A percentile compares a stretch with the other conserved stretches of the same genome.
Evolutionary conservation across 2,888 invertebrate species (phyloP).

Genomic region (Euclidia mi): DNA sequence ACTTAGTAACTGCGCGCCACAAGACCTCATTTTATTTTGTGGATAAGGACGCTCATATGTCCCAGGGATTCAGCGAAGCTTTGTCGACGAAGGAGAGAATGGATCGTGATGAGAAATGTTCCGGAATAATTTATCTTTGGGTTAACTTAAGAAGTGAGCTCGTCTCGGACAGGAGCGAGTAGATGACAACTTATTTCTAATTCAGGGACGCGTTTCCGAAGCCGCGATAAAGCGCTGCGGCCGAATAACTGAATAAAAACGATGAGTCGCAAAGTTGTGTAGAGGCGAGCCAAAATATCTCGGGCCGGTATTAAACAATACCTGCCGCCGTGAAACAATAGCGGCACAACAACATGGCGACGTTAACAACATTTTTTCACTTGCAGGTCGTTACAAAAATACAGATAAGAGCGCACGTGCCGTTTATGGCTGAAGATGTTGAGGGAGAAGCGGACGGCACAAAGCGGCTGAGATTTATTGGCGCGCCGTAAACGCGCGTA

Average conservation of each 20-base stretch:
- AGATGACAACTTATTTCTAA: slow-evolving; percentile 81
- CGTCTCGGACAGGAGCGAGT: slow-evolving; percentile 72
- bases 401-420: slow-evolving; percentile 81
- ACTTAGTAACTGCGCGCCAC: slow-evolving; percentile 74
- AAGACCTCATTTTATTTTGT: slow-evolving; percentile 80
- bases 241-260: slow-evolving; percentile 82
- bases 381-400: slow-evolving; percentile 78
- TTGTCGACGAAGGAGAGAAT: slow-evolving; percentile 82
- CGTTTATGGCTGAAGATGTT: slow-evolving; percentile 82
- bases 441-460: slow-evolving; percentile 76
- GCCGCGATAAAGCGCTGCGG: slow-evolving; percentile 73
- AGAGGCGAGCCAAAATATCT: slow-evolving; percentile 61
- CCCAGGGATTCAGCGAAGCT: slow-evolving; percentile 80
- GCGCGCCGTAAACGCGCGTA: slow-evolving; percentile 75
- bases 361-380: slow-evolving; percentile 77
- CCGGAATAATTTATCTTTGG: slow-evolving; percentile 86
- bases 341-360: slow-evolving; percentile 66
- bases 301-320: slow-evolving; percentile 63
- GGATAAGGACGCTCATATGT: slow-evolving; percentile 82
- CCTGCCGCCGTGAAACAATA: slow-evolving; percentile 61
- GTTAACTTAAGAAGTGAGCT: slow-evolving; percentile 81
- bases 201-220: slow-evolving; percentile 79
- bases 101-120: slow-evolving; percentile 84
- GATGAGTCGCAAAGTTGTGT: slow-evolving; percentile 68
- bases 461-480: slow-evolving; percentile 83